These are phyloP conservation scores for Sarcophaga bullata DNA, from an alignment of 1,140 invertebrate species.

Conservation along the genomic window DNA sequence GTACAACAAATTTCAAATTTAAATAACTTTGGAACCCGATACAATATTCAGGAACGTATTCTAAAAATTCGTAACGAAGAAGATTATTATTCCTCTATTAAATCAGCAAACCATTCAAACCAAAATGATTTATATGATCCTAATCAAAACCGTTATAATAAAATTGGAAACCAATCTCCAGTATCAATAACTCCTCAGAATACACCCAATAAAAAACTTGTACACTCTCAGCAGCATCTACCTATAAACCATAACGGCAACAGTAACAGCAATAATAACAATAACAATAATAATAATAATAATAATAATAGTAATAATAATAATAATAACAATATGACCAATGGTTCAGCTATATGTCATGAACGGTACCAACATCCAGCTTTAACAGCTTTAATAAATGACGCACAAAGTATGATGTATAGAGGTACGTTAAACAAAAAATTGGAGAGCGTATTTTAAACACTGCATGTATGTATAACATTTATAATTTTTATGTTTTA, in stretches of 20 bases:
- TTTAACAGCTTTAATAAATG: conserved; percentile 63
- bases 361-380: conserved; percentile 64
- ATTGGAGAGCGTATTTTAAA: background rate
- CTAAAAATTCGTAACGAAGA: conserved; percentile 63
- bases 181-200: conserved; percentile 58
- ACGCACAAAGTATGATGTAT: conserved; percentile 62
- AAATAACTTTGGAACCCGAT: conserved; percentile 59
- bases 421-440: conserved; percentile 52
- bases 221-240: conserved; percentile 42
- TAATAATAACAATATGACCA: conserved; percentile 49
- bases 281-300: conserved; percentile 49
- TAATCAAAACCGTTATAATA: conserved; percentile 64
- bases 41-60: conserved; percentile 63
- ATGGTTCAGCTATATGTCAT: conserved; percentile 60
- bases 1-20: conserved; percentile 59
- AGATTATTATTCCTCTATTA: conserved; percentile 61
- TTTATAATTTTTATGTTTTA: background rate
- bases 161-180: conserved; percentile 60
- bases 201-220: conserved; percentile 54
- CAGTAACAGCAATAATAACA: conserved; percentile 32
- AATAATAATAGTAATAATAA: conserved; percentile 51
- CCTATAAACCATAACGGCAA: conserved; percentile 45
- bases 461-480: background rate
- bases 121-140: conserved; percentile 60
- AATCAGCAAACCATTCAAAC: conserved; percentile 59